Conservation (phyloP, 30 jellyfish, hydroid and myxozoan species). For the Mastigias papua region DNA sequence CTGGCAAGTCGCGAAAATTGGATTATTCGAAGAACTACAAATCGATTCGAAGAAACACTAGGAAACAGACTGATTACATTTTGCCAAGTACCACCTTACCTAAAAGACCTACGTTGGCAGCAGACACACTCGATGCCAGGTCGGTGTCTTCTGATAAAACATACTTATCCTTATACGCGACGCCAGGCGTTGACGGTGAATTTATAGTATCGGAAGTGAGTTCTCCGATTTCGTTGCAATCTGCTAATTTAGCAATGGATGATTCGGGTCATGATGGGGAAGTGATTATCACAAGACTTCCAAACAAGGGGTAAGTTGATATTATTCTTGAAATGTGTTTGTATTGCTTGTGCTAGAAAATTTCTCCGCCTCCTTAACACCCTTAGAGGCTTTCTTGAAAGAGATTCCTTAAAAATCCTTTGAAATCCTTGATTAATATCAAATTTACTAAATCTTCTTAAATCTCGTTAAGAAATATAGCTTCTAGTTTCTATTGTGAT, state of each 20-base stretch:
- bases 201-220: constrained; percentile 31
- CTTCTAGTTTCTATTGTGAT: too few species aligned
- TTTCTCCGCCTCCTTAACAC: too few species aligned
- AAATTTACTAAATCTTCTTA: too few species aligned
- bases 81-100: constrained; percentile 50
- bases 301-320: constrained; percentile 70
- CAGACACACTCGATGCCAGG: constrained; percentile 60
- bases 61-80: constrained; percentile 8
- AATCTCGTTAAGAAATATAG: too few species aligned
- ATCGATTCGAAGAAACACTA: neutral
- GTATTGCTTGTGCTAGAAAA: too few species aligned
- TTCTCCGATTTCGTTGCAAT: constrained; percentile 45
- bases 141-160: constrained; percentile 32
- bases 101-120: constrained; percentile 28
- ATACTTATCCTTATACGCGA: constrained; percentile 19
- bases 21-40: neutral
- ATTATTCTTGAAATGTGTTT: too few species aligned
- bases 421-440: too few species aligned
- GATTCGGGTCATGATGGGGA: constrained; percentile 57
- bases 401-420: too few species aligned
- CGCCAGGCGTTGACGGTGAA: constrained; percentile 18
- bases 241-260: constrained; percentile 16
- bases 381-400: too few species aligned
- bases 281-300: constrained; percentile 63
- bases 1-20: neutral